Evolutionary conservation across 2,113 vertebrate species (phyloP), one percentile per base, ranked within the genome.

Genomic region (Ageneiosus marmoratus): DNA sequence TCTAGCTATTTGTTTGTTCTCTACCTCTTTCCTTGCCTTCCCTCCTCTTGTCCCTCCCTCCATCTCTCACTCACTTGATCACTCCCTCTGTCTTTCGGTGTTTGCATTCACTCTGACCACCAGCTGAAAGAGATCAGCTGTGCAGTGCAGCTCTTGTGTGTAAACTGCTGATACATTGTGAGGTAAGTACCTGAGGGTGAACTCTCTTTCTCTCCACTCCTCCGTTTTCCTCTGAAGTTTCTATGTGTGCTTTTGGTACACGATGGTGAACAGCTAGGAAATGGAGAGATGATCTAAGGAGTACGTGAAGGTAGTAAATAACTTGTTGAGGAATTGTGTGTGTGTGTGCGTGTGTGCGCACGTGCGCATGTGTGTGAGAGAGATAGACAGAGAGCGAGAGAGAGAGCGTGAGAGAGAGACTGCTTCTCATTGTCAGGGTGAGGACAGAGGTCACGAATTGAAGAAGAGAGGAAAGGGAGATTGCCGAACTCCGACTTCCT

Each of bases 381-480:
- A 46, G 58, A 5, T 29, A 16, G 51, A 65, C 79, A 77, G 72
- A 77, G 65, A 41, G 37, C n/a, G n/a, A n/a, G 63, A 22, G 37
- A 41, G 44, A 27, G 55, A 46, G 58, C 2, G 44, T 11, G 51
- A 65, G 82, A 77, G 72, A 77, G 65, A 41, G 37, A 73, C 13
- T 1, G 76, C 55, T 69, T 82, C 81, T 87, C 78, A 63, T 74
- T 76, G 83, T 82, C 50, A 44, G 84, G 72, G 84, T 79, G 34
- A 82, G 62, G 70, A 85, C 75, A 79, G 69, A 85, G 88, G 88
- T 89, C 88, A 86, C 80, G 78, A 88, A 89, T 88, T 87, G 80
- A 85, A 88, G 88, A 85, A 86, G 81, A 89, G 88, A 89, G 88
- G 88, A 89, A 89, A 86, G 77, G 88, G 84, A 88, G 88, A 86